Evolutionary conservation across 2,113 vertebrate species (phyloP).

Genomic region (Nycticryphes semicollaris): DNA sequence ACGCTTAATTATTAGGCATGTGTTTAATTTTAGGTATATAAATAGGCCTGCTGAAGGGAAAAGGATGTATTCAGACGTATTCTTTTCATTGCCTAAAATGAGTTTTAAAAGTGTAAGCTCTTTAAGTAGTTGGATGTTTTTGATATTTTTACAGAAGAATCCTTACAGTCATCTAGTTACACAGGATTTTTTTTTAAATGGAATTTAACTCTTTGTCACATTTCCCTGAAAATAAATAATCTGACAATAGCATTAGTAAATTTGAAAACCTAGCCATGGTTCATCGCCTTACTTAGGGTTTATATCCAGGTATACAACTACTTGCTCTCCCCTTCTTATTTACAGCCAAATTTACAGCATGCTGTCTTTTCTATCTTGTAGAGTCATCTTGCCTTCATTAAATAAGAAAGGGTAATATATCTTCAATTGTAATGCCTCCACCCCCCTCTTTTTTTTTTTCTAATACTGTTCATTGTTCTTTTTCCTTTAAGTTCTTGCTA

Average conservation of each 20-base stretch:
- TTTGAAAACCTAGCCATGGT: neutral
- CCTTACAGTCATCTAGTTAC: neutral
- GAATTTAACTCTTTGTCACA: neutral
- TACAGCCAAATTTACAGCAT: neutral
- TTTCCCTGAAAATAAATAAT: neutral
- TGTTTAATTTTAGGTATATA: constrained; percentile 55
- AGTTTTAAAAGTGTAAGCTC: neutral
- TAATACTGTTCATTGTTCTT: neutral
- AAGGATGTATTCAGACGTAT: constrained; percentile 13
- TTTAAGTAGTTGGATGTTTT: neutral
- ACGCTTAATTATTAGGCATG: constrained; percentile 47
- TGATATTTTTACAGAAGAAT: neutral
- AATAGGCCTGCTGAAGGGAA: constrained; percentile 45
- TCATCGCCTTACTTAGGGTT: neutral
- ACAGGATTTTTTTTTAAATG: neutral
- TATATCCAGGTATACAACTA: neutral
- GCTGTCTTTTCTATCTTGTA: neutral
- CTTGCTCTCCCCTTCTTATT: neutral
- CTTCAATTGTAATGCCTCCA: neutral
- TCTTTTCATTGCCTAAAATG: constrained; percentile 20
- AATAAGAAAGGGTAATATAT: neutral
- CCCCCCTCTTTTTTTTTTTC: neutral
- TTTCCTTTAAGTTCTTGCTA: neutral
- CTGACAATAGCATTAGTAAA: neutral
- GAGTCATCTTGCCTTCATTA: neutral